Evolutionary conservation across 1,140 invertebrate species (phyloP).

Genomic region (Zaprionus camerounensis): DNA sequence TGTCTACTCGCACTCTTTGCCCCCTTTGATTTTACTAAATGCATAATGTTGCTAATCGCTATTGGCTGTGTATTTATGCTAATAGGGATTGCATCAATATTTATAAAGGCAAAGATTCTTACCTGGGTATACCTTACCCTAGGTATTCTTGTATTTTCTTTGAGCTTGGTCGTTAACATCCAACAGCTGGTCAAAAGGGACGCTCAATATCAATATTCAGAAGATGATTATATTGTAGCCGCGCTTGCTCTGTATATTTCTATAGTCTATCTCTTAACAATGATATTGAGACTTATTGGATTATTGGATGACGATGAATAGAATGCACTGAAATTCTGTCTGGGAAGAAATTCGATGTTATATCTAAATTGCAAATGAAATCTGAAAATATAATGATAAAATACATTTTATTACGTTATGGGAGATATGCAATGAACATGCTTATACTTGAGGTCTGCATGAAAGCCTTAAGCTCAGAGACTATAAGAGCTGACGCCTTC

Average conservation of each 20-base stretch:
- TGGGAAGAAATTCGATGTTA: too few relatives aligned
- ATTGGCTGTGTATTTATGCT: rapidly evolving
- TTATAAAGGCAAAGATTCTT: background rate
- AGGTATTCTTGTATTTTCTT: background rate
- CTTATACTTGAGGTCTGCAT: too few relatives aligned
- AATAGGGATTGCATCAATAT: background rate
- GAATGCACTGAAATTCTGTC: background rate
- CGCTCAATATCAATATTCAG: constrained; percentile 4
- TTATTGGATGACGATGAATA: background rate
- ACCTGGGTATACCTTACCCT: background rate
- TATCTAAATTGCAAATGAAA: too few relatives aligned
- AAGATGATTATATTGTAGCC: constrained; percentile 47
- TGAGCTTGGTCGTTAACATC: constrained; percentile 32
- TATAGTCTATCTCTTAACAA: constrained; percentile 24
- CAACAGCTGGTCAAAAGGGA: constrained; percentile 38
- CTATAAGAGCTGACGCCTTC: too few relatives aligned
- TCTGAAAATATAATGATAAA: too few relatives aligned
- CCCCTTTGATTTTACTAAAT: constrained; percentile 55
- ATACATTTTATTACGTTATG: too few relatives aligned
- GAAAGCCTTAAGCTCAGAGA: too few relatives aligned
- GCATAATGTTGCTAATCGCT: constrained; percentile 6
- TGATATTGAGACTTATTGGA: background rate
- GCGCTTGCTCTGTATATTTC: constrained; percentile 43
- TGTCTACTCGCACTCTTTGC: constrained; percentile 32
- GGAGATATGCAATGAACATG: too few relatives aligned